Percentiles rank a stretch among this genome's conserved stretches.
These are phyloP conservation scores for Anarhynchus alexandrinus DNA, from an alignment of 2,113 vertebrate species.

Conservation along the genomic window DNA sequence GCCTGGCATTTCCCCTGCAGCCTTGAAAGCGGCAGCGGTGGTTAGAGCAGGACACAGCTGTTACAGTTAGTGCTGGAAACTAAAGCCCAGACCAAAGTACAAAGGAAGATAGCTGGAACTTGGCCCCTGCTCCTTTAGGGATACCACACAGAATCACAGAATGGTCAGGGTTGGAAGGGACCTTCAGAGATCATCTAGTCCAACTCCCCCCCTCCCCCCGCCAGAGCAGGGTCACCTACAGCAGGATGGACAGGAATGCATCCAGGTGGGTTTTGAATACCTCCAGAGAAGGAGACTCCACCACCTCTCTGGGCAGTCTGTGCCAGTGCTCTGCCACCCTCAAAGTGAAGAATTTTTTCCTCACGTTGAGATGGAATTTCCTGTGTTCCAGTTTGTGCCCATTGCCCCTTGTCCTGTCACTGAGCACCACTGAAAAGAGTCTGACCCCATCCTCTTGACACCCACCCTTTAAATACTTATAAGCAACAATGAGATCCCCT, in stretches of 20 bases:
- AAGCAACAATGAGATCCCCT: neutral
- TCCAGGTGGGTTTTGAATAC: neutral
- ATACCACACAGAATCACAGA: neutral
- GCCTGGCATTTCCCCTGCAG: neutral
- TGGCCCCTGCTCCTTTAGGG: neutral
- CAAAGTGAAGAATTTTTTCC: neutral
- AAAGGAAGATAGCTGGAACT: neutral
- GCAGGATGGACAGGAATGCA: neutral
- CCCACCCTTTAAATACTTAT: neutral
- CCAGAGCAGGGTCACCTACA: neutral
- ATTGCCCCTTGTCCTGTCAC: neutral
- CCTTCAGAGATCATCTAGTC: neutral
- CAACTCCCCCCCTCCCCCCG: neutral
- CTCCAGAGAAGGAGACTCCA: neutral
- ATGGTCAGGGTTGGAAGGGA: neutral
- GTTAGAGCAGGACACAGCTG: neutral
- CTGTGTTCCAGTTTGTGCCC: neutral
- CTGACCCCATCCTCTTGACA: neutral
- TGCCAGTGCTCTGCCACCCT: neutral
- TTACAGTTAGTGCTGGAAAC: neutral
- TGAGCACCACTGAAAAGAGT: neutral
- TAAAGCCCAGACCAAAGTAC: accelerated
- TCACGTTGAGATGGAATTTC: neutral
- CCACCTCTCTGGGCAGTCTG: neutral
- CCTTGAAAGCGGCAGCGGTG: accelerated